Base-by-base conservation (phyloP, 2,888 invertebrate species). In the Drosophila prolongata region DNA sequence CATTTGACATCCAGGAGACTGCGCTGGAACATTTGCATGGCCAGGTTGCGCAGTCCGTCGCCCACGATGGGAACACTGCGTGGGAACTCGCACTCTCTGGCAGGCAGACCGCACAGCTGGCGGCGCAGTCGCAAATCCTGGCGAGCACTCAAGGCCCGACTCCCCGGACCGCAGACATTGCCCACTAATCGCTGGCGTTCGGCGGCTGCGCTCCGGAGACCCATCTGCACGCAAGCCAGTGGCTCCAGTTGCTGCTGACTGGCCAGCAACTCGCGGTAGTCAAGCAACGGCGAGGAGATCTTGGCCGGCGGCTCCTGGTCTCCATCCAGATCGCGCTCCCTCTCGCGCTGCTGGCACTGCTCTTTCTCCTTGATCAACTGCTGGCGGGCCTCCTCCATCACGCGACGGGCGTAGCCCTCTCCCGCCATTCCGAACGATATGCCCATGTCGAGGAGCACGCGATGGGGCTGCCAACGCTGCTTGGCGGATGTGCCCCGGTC, bases 371-470 rank as follows among this genome's bases (percentile, higher is more conserved):
- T 80, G 35, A 86, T 76, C n/a, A 92, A 69, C 56, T 91, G 89
- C 16, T 82, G 77, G n/a, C 90, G 89, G 4, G 91, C 90, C 30
- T 91, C 91, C 53, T 81, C 87, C n/a, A 93, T 80, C 6, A 94
- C 84, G 27, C 91, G 91, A 58, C 92, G 92, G 1, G 93, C 94
- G 53, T 95, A 92, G 56, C 94, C 93, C 47, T 94, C 94, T 2
- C 97, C 97, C 16, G 96, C 96, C 93, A 96, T 95, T 75, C 95
- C 94, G 24, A 95, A 92, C 0, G 97, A 97, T 55, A 98, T 94
- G 1, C 98, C 98, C 71, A 97, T 94, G 76, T 96, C 94, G 8
- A 96, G 94, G 19, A 98, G 94, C 30, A 98, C 95, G 67, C 95
- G 95, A 91, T 95, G 95, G 6, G 97, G 95, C 80, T 95, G 95